Conservation (phyloP, 2,888 invertebrate species). For the Gortyna flavago region DNA sequence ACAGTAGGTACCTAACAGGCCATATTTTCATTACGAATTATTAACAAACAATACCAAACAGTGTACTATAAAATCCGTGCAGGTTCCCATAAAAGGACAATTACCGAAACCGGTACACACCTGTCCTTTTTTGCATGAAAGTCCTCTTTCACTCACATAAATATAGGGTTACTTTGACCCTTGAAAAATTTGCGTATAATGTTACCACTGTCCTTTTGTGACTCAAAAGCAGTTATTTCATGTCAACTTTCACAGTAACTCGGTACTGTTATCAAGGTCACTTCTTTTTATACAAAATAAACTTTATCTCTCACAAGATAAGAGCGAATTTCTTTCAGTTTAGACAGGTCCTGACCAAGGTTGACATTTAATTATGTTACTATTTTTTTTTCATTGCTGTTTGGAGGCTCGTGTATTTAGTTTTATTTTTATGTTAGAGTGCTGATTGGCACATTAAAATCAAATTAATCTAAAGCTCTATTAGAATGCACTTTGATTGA, state of each 20-base stretch:
- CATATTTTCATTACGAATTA: background rate
- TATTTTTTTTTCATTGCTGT: conserved; percentile 40
- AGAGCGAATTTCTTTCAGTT: conserved; percentile 35
- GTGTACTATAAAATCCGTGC: background rate
- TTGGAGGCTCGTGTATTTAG: conserved; percentile 4
- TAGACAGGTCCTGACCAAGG: conserved; percentile 48
- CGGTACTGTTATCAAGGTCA: conserved; percentile 62
- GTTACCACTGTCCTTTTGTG: conserved; percentile 68
- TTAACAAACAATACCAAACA: background rate
- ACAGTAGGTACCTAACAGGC: background rate
- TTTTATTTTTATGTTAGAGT: conserved; percentile 26
- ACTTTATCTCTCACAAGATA: conserved; percentile 28
- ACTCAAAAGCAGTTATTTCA: conserved; percentile 63
- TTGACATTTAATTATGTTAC: conserved; percentile 47
- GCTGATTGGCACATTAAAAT: conserved; percentile 35
- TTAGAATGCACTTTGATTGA: conserved; percentile 45
- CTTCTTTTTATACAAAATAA: conserved; percentile 28
- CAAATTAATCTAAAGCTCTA: conserved; percentile 37
- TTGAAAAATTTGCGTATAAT: conserved; percentile 54
- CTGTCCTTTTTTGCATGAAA: conserved; percentile 24
- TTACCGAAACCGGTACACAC: conserved; percentile 13
- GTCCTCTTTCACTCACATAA: conserved; percentile 23
- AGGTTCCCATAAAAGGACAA: conserved; percentile 21
- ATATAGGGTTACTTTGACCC: conserved; percentile 55
- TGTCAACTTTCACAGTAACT: conserved; percentile 73